Evolutionary conservation across 2,113 vertebrate species (phyloP).

Genomic region (Scomber colias): DNA sequence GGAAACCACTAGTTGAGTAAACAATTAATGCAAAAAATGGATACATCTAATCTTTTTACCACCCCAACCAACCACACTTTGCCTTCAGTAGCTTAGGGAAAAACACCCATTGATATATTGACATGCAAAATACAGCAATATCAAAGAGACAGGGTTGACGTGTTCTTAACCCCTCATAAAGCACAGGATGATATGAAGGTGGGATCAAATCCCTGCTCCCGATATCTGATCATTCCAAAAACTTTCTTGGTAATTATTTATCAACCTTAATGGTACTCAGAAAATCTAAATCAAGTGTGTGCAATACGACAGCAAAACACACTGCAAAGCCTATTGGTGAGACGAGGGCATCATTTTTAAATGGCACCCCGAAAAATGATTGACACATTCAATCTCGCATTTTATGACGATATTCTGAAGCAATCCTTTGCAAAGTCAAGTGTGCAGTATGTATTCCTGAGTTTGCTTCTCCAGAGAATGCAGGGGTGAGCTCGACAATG

Average conservation of each 20-base stretch:
- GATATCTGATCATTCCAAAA: conserved; percentile 36
- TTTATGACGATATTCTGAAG: conserved; percentile 58
- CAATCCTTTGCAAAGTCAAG: conserved; percentile 69
- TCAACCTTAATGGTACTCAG: conserved; percentile 31
- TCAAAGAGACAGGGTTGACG: conserved; percentile 59
- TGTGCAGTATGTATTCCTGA: conserved; percentile 83
- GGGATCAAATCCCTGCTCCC: conserved; percentile 28
- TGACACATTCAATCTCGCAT: conserved; percentile 38
- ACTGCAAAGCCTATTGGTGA: conserved; percentile 17
- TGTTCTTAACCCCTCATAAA: conserved; percentile 45
- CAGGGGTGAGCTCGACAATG: conserved; percentile 55
- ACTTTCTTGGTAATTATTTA: conserved; percentile 34
- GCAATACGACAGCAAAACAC: conserved; percentile 50
- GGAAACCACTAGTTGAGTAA: conserved; percentile 26
- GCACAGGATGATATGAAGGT: conserved; percentile 30
- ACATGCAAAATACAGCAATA: conserved; percentile 77
- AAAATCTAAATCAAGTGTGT: conserved; percentile 11
- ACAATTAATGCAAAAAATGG: conserved; percentile 36
- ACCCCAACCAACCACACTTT: conserved; percentile 37
- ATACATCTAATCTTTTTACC: conserved; percentile 38
- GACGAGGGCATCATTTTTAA: conserved; percentile 37
- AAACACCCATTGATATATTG: conserved; percentile 62
- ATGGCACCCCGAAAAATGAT: conserved; percentile 27
- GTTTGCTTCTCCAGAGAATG: conserved; percentile 77
- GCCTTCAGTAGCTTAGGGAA: conserved; percentile 51